A percentile compares a stretch with the other conserved stretches of the same genome.
phyloP scores from a whole-genome alignment of 2,888 invertebrate species.

The Cantharis nigra region DNA sequence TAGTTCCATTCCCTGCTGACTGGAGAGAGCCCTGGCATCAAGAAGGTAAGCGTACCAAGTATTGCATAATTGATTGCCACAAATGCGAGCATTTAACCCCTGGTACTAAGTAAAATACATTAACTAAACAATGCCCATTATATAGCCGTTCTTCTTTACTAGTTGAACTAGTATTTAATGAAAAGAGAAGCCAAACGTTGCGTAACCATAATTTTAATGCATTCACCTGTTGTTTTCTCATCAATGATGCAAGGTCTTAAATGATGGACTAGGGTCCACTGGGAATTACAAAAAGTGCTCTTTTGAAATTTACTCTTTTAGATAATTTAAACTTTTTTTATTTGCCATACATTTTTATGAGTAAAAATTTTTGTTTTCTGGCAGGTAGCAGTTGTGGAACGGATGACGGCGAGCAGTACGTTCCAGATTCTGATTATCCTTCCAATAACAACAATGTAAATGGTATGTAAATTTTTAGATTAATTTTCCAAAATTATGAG shows the following conservation, averaged over 20 bases:
- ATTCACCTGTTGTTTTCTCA: constrained; percentile 48
- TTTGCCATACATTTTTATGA: neutral
- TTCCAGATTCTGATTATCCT: constrained; percentile 54
- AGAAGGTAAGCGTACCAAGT: constrained; percentile 55
- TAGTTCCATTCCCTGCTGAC: constrained; percentile 53
- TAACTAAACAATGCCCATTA: constrained; percentile 24
- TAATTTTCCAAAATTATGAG: neutral
- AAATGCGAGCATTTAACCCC: constrained; percentile 53
- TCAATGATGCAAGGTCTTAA: constrained; percentile 49
- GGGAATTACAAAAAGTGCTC: constrained; percentile 27
- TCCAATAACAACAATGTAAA: constrained; percentile 25
- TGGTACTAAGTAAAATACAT: constrained; percentile 41
- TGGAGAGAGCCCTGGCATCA: constrained; percentile 57
- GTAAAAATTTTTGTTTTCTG: neutral
- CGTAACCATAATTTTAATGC: constrained; percentile 31
- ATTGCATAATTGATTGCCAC: constrained; percentile 50
- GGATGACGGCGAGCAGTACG: constrained; percentile 60
- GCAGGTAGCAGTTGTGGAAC: constrained; percentile 60
- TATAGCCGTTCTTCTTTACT: constrained; percentile 19
- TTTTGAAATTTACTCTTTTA: constrained; percentile 23
- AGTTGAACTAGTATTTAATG: neutral
- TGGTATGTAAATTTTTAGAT: constrained; percentile 12
- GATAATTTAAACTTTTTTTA: constrained; percentile 8
- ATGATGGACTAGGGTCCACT: constrained; percentile 48
- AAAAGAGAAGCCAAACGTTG: constrained; percentile 15